A percentile compares a stretch with the other conserved stretches of the same genome.
These are phyloP conservation scores for Nyctereutes procyonoides DNA, from an alignment of 2,113 vertebrate genomes.

Conservation along the genomic window DNA sequence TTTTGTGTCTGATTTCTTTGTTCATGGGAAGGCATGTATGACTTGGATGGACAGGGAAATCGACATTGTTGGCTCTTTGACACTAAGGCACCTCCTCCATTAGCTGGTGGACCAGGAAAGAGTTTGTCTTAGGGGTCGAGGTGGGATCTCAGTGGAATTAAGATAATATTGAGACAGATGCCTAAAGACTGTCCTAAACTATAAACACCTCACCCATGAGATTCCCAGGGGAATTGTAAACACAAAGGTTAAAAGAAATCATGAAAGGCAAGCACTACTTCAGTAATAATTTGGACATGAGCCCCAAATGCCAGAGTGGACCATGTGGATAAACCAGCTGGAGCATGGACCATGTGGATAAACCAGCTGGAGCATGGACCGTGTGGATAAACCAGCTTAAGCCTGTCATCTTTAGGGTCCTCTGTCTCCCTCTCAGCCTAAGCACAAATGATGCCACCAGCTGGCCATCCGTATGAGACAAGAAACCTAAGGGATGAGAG, in stretches of 20 bases:
- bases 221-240: background rate
- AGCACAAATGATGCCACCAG: background rate
- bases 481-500: background rate
- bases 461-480: background rate
- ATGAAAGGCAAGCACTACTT: background rate
- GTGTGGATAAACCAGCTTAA: no score
- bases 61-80: fast-evolving
- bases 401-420: background rate
- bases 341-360: background rate
- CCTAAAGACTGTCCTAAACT: background rate
- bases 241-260: background rate
- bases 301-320: background rate
- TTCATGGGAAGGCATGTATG: background rate
- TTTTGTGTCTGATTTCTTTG: background rate
- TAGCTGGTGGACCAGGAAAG: background rate
- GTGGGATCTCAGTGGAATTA: background rate
- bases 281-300: background rate
- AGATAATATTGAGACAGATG: background rate
- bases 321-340: background rate
- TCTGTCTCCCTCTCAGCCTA: background rate
- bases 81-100: no score
- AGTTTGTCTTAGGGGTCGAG: background rate
- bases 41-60: background rate
- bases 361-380: no score
- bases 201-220: background rate